Evolutionary conservation across 2,113 vertebrate genomes (phyloP).

Genomic region (Lanius ludovicianus): DNA sequence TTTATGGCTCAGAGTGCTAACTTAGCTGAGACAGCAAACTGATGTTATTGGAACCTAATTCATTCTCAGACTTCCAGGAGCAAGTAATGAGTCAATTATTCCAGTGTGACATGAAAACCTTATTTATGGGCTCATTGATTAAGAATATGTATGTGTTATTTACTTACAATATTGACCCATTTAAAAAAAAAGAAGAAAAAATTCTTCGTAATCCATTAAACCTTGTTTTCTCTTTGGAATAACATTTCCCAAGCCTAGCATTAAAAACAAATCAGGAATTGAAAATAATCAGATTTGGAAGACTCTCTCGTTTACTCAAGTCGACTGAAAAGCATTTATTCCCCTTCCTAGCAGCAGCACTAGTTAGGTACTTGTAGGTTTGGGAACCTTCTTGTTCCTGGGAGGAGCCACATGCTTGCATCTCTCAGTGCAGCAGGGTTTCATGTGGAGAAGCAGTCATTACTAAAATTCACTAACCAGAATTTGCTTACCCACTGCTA

Average conservation of each 20-base stretch:
- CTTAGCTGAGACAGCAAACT: slow-evolving; percentile 61
- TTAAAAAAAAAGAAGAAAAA: not conserved
- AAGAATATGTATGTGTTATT: slow-evolving; percentile 17
- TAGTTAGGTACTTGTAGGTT: not conserved
- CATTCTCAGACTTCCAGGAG: slow-evolving; percentile 46
- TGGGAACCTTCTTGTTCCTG: not conserved
- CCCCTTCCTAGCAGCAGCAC: not conserved
- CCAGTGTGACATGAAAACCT: slow-evolving; percentile 29
- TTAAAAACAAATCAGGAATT: not conserved
- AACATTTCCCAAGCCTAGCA: not conserved
- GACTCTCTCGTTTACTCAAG: not conserved
- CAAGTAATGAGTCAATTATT: slow-evolving; percentile 49
- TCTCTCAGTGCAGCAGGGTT: not conserved
- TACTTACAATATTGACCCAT: slow-evolving; percentile 6
- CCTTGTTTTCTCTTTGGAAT: not conserved
- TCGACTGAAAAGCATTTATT: not conserved
- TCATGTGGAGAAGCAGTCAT: not conserved
- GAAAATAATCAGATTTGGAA: not conserved
- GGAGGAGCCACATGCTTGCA: not conserved
- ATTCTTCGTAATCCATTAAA: not conserved
- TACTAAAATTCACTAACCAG: not conserved
- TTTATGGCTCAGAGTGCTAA: slow-evolving; percentile 33
- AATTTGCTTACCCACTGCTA: not conserved
- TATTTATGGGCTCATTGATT: slow-evolving; percentile 51
- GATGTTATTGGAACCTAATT: slow-evolving; percentile 49